Conservation (phyloP, 2,113 vertebrate genomes). For the Bambusicola thoracicus region DNA sequence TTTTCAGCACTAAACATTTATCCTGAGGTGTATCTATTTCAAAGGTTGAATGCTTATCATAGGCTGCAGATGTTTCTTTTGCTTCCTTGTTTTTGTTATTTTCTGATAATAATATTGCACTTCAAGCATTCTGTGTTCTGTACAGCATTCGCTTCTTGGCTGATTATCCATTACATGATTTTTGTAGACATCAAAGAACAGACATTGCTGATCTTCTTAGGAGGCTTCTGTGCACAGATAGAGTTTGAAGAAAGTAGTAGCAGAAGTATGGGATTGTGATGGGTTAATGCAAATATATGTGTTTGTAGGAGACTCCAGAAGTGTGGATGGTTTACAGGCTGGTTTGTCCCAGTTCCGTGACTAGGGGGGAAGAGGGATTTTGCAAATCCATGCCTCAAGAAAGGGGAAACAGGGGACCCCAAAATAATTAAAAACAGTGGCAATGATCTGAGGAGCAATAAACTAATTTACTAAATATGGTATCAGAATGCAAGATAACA, state of each 20-base stretch:
- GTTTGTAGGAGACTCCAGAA: background rate
- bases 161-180: background rate
- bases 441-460: no score
- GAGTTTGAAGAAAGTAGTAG: background rate
- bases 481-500: no score
- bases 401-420: no score
- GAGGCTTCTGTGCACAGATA: background rate
- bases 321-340: no score
- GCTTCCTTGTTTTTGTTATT: background rate
- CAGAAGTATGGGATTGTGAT: background rate
- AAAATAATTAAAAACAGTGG: no score
- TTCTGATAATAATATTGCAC: background rate
- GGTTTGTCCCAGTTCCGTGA: no score
- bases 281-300: background rate
- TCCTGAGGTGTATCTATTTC: background rate
- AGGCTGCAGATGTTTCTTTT: background rate
- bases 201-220: background rate
- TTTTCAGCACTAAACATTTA: background rate
- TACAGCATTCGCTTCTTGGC: background rate
- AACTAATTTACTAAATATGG: no score
- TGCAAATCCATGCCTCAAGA: no score
- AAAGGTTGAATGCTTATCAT: background rate
- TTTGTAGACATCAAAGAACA: background rate
- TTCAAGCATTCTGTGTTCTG: background rate
- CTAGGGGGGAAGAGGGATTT: no score